A percentile compares a stretch with the other conserved stretches of the same genome.
Evolutionary conservation across 2,888 invertebrate genomes (phyloP).

Genomic region (Latheticus oryzae): DNA sequence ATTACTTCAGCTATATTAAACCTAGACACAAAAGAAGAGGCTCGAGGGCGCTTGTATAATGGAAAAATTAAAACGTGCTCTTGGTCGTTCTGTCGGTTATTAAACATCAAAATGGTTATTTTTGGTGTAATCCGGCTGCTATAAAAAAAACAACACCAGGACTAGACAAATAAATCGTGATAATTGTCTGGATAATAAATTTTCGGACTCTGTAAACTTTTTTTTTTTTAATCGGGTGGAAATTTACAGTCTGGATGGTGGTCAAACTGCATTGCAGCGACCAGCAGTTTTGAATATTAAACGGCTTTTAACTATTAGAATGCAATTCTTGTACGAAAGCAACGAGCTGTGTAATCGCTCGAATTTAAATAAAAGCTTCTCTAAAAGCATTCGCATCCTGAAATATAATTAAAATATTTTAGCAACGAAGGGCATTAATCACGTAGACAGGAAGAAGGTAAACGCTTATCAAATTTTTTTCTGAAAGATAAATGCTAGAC

Average conservation of each 20-base stretch:
- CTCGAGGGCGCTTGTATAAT: not conserved
- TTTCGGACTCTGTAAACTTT: slow-evolving; percentile 18
- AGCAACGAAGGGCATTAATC: slow-evolving; percentile 24
- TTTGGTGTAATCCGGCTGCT: slow-evolving; percentile 13
- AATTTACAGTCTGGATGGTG: slow-evolving; percentile 30
- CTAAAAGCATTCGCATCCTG: not conserved
- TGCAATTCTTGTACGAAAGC: slow-evolving; percentile 33
- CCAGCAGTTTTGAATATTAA: slow-evolving; percentile 30
- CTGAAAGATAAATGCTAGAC: no score
- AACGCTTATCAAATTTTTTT: no score
- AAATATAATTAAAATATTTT: slow-evolving; percentile 33
- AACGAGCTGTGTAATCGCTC: slow-evolving; percentile 32
- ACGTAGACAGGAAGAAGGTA: no score
- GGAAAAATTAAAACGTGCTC: slow-evolving; percentile 23
- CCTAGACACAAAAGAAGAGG: slow-evolving; percentile 21
- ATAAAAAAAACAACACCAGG: slow-evolving; percentile 17
- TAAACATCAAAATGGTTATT: slow-evolving; percentile 22
- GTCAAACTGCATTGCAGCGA: slow-evolving; percentile 29
- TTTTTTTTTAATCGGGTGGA: slow-evolving; percentile 14
- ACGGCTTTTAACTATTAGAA: slow-evolving; percentile 27
- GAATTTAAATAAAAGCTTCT: slow-evolving; percentile 20
- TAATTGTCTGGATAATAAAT: slow-evolving; percentile 34
- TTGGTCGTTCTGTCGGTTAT: slow-evolving; percentile 20
- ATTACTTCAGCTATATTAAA: slow-evolving; percentile 53
- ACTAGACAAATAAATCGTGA: slow-evolving; percentile 35